Percentiles rank a stretch among this genome's conserved stretches.
Conservation (phyloP, 2,113 vertebrate genomes). For the Rhinichthys klamathensis region DNA sequence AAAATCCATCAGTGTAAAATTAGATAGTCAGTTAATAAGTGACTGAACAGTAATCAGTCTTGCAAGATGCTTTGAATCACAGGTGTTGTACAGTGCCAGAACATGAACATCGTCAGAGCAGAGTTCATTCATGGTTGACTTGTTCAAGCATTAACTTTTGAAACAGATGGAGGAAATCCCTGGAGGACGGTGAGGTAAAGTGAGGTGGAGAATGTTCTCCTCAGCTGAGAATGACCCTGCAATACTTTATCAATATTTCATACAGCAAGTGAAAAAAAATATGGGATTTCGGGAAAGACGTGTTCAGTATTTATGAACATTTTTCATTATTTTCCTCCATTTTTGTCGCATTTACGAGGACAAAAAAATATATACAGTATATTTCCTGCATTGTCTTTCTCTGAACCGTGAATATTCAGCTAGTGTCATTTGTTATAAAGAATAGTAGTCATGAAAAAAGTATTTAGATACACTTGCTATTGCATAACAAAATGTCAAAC, state of each 20-base stretch:
- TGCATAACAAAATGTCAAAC: not conserved
- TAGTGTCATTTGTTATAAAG: not conserved
- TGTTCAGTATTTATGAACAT: conserved; percentile 22
- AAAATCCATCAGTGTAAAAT: not conserved
- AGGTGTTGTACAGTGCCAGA: conserved; percentile 22
- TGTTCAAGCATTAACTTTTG: conserved; percentile 19
- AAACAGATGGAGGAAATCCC: conserved; percentile 36
- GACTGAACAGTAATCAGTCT: not conserved
- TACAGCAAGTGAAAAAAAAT: not conserved
- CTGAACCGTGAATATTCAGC: not conserved
- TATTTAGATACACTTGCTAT: not conserved
- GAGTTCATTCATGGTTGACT: conserved; percentile 5
- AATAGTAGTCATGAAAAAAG: not conserved
- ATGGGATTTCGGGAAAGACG: not conserved
- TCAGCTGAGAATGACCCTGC: not conserved
- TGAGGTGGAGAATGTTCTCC: not conserved
- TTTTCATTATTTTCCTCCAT: not conserved
- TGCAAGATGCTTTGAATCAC: conserved; percentile 21
- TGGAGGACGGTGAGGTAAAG: conserved; percentile 7
- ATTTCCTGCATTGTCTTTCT: not conserved
- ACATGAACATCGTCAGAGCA: not conserved
- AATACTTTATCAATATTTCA: conserved; percentile 39
- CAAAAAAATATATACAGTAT: not conserved
- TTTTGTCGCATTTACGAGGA: not conserved
- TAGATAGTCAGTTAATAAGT: not conserved